Percentiles rank a stretch among this genome's conserved stretches.
Conservation (phyloP, 2,797 vertebrate genomes). For the Knipowitschia caucasica region DNA sequence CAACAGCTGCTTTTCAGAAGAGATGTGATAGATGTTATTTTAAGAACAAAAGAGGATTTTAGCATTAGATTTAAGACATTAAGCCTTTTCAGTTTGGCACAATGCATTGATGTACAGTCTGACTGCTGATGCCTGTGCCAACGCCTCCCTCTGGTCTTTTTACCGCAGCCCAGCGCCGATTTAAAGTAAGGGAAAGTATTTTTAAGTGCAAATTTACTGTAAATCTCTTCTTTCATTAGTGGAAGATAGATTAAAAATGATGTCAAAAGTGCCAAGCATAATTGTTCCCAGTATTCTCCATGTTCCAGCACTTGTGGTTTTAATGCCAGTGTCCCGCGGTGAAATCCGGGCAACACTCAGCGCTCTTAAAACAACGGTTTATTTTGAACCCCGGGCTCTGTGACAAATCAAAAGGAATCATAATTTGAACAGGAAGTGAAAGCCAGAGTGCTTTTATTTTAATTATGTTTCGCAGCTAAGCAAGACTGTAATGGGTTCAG, state of each 20-base stretch:
- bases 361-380: constrained; percentile 4
- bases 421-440: background rate
- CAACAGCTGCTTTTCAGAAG: too few species aligned
- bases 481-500: constrained; percentile 5
- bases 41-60: too few species aligned
- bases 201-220: background rate
- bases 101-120: too few species aligned
- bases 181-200: constrained; percentile 1
- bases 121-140: background rate
- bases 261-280: constrained; percentile 3
- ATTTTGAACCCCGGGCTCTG: background rate
- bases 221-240: background rate
- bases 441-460: constrained; percentile 2
- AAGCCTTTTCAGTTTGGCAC: too few species aligned
- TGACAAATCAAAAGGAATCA: constrained; percentile 10
- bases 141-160: background rate
- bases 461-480: constrained; percentile 2
- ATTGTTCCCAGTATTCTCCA: constrained; percentile 10
- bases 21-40: too few species aligned
- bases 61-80: too few species aligned
- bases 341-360: constrained; percentile 3
- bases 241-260: constrained; percentile 4
- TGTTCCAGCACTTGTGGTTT: background rate
- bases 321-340: background rate
- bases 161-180: background rate